These are phyloP conservation scores for Geotrypetes seraphini DNA, from an alignment of 2,797 vertebrate genomes.

Conservation along the genomic window DNA sequence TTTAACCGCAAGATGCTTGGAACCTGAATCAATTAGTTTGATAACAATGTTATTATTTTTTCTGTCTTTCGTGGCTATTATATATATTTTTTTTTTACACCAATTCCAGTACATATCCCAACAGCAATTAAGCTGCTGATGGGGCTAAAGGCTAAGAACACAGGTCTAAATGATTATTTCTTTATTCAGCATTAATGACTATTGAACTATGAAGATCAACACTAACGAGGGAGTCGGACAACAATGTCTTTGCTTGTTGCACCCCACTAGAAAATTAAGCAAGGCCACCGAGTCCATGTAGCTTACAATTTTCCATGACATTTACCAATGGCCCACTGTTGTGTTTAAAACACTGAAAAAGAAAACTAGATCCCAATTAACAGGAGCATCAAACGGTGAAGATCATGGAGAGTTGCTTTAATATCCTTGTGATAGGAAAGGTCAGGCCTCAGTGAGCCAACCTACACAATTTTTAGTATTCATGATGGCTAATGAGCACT, in stretches of 20 bases:
- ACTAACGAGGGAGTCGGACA: conserved; percentile 54
- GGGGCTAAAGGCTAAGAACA: conserved; percentile 49
- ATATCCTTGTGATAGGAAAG: conserved; percentile 68
- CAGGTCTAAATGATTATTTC: conserved; percentile 36
- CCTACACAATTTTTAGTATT: conserved; percentile 38
- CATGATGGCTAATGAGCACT: conserved; percentile 77
- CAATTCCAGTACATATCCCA: conserved; percentile 9
- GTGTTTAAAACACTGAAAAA: conserved; percentile 58
- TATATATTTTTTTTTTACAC: too few species aligned
- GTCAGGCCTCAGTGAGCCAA: conserved; percentile 71
- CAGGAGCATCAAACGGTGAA: conserved; percentile 72
- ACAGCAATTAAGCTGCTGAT: conserved; percentile 42
- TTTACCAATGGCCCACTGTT: conserved; percentile 72
- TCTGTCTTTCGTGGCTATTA: not conserved
- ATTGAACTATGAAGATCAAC: conserved; percentile 41
- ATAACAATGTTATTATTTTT: too few species aligned
- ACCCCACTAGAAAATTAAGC: conserved; percentile 50
- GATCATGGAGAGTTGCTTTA: conserved; percentile 59
- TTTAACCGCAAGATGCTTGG: too few species aligned
- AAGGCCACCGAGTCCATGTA: conserved; percentile 50
- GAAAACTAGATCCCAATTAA: conserved; percentile 82
- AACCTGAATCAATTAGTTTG: too few species aligned
- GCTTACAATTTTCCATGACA: conserved; percentile 73
- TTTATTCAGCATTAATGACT: conserved; percentile 29
- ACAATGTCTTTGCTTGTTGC: conserved; percentile 35